phyloP scores from a whole-genome alignment of 1,140 invertebrate genomes.

The Araneus ventricosus region DNA sequence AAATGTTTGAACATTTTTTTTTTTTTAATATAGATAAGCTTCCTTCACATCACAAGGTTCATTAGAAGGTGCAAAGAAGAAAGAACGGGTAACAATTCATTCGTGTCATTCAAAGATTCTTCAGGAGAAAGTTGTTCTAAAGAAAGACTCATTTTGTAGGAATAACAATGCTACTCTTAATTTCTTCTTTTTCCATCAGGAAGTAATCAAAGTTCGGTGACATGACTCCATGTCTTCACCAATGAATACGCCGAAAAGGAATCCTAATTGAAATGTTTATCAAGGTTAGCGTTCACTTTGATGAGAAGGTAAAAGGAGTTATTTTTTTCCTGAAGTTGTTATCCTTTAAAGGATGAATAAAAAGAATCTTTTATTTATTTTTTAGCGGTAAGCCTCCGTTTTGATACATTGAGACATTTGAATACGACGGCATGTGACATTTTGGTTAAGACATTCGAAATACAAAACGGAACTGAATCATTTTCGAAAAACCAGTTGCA shows the following conservation, averaged over 20 bases:
- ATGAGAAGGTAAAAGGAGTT: not conserved
- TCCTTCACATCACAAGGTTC: not conserved
- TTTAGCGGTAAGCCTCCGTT: no score
- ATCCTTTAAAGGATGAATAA: no score
- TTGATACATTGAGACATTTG: not conserved
- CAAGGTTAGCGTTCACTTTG: not conserved
- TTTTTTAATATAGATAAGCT: not conserved
- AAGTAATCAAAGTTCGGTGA: constrained; percentile 7
- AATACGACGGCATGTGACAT: no score
- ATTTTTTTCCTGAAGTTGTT: not conserved
- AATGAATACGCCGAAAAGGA: not conserved
- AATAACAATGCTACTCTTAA: not conserved
- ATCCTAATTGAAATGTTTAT: not conserved
- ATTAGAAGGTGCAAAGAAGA: not conserved
- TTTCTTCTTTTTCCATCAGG: not conserved
- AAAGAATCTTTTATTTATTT: no score
- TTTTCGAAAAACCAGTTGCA: not conserved
- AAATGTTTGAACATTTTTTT: no score
- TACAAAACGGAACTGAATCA: not conserved
- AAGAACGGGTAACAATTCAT: not conserved
- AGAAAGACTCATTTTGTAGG: not conserved
- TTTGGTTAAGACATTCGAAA: not conserved
- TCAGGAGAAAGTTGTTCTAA: no score
- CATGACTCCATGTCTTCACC: not conserved
- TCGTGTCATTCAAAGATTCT: not conserved